Percentiles rank a stretch among this genome's conserved stretches.
phyloP scores from a whole-genome alignment of 2,113 vertebrate genomes.

The Arothron firmamentum region DNA sequence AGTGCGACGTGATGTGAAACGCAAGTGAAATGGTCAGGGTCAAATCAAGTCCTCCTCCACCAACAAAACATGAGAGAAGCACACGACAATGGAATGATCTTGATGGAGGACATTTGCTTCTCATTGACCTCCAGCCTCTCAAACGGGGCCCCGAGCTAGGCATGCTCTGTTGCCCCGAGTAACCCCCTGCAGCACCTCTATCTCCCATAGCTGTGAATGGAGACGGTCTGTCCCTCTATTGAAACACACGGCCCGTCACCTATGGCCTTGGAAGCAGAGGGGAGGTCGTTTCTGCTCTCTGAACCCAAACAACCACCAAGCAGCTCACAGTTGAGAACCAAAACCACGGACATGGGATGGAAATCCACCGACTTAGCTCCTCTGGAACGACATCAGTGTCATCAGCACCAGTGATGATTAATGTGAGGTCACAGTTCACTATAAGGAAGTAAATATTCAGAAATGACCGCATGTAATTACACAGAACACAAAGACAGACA shows the following conservation, averaged over 20 bases:
- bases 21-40: conserved; percentile 39
- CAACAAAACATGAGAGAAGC: conserved; percentile 49
- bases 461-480: conserved; percentile 2
- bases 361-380: conserved; percentile 27
- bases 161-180: conserved; percentile 35
- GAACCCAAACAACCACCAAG: conserved; percentile 71
- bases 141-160: conserved; percentile 38
- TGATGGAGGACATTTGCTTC: conserved; percentile 65
- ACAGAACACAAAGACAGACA: conserved; percentile 9
- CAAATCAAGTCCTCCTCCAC: conserved; percentile 37
- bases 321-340: conserved; percentile 59
- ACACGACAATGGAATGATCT: conserved; percentile 37
- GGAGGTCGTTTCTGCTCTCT: conserved; percentile 59
- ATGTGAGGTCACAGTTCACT: conserved; percentile 11
- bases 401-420: conserved; percentile 11
- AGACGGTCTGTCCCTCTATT: conserved; percentile 15
- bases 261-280: conserved; percentile 48
- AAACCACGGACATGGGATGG: conserved; percentile 42
- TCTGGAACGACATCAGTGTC: conserved; percentile 18
- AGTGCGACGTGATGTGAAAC: conserved; percentile 31
- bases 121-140: conserved; percentile 55
- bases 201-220: conserved; percentile 32
- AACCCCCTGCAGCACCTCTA: conserved; percentile 52
- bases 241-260: conserved; percentile 38
- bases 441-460: conserved; percentile 9